Percentiles rank a stretch among this genome's conserved stretches.
phyloP scores from a whole-genome alignment of 2,888 invertebrate species.

The Chelonus formosanus region DNA sequence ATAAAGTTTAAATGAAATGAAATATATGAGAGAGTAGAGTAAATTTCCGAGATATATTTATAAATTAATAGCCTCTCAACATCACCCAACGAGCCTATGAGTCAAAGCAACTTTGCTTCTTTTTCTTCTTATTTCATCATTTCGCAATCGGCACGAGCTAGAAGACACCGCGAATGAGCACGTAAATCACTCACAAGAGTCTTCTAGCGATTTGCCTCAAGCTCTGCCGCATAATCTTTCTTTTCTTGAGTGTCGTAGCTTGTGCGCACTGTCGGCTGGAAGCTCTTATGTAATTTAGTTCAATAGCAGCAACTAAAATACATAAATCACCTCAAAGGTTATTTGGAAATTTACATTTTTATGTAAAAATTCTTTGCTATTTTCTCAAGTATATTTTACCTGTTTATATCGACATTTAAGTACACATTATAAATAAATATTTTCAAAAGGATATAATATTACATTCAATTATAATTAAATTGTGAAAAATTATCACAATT shows the following conservation, averaged over 20 bases:
- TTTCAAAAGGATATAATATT: no score
- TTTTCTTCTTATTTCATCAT: conserved; percentile 9
- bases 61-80: conserved; percentile 1
- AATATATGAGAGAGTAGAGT: no score
- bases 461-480: no score
- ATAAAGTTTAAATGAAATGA: no score
- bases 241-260: conserved; percentile 6
- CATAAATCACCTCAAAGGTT: conserved; percentile 20
- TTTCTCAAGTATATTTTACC: neutral
- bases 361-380: neutral
- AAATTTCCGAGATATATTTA: conserved; percentile 3
- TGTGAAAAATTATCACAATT: no score
- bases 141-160: conserved; percentile 29
- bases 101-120: conserved; percentile 11
- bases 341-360: neutral
- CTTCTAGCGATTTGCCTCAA: conserved; percentile 11
- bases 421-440: no score
- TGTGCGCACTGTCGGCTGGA: conserved; percentile 14
- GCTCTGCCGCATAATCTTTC: conserved; percentile 19
- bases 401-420: no score
- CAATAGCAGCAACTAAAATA: conserved; percentile 2
- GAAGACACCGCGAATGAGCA: conserved; percentile 25
- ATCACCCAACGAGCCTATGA: conserved; percentile 4
- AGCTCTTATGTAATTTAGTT: conserved; percentile 18
- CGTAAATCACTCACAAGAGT: conserved; percentile 26